Conservation (phyloP, 2,888 invertebrate genomes). For the Psylliodes chrysocephalus region DNA sequence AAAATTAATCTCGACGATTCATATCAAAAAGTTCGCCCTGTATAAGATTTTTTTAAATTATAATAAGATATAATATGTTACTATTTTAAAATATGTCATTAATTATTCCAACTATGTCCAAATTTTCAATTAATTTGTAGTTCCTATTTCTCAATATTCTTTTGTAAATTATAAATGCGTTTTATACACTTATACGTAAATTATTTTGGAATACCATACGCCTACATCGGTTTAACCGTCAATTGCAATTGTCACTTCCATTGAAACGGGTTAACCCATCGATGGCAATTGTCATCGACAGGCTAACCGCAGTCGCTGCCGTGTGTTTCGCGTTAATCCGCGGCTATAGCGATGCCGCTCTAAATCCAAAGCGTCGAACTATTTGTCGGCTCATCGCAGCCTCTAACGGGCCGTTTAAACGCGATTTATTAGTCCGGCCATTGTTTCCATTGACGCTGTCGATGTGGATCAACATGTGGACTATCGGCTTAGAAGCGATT, state of each 20-base stretch:
- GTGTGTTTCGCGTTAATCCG: conserved; percentile 37
- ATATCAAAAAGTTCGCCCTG: too few relatives aligned
- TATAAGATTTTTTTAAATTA: too few relatives aligned
- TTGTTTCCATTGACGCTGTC: conserved; percentile 22
- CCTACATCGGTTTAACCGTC: too few relatives aligned
- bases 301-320: conserved; percentile 26
- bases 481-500: not conserved
- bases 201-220: too few relatives aligned
- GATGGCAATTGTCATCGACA: conserved; percentile 27
- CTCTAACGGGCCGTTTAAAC: conserved; percentile 32
- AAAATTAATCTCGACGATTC: too few relatives aligned
- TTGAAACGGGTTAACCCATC: conserved; percentile 17
- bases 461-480: conserved; percentile 24
- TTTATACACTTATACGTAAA: too few relatives aligned
- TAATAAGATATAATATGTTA: too few relatives aligned
- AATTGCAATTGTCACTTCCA: conserved; percentile 14
- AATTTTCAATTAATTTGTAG: too few relatives aligned
- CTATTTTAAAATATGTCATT: too few relatives aligned
- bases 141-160: too few relatives aligned
- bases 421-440: conserved; percentile 34
- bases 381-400: conserved; percentile 40
- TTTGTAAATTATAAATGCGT: too few relatives aligned
- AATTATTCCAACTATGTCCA: too few relatives aligned
- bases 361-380: conserved; percentile 34
- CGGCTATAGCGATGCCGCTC: not conserved